A percentile compares a stretch with the other conserved stretches of the same genome.
Conservation (phyloP, 2,888 invertebrate species). For the Parnassius smintheus region DNA sequence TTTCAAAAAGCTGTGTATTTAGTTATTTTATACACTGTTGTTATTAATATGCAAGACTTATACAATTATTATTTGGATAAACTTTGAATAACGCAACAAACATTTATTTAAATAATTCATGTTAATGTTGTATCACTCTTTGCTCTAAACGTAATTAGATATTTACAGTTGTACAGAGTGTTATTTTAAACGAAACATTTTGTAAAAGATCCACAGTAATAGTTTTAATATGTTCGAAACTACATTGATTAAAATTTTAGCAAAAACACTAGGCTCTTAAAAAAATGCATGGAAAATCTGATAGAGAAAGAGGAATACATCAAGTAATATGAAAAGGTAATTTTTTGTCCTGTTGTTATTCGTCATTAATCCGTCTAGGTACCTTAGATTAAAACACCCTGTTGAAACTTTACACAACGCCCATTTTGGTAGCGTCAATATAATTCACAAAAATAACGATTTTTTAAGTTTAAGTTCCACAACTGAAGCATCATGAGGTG, state of each 20-base stretch:
- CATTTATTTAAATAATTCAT: conserved; percentile 7
- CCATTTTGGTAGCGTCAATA: conserved; percentile 39
- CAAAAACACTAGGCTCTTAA: not conserved
- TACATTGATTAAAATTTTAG: not conserved
- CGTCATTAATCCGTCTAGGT: conserved; percentile 66
- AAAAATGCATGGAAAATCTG: not conserved
- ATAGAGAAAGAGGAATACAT: conserved; percentile 16
- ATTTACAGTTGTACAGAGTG: not conserved
- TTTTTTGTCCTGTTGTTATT: conserved; percentile 36
- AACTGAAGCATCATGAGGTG: conserved; percentile 30
- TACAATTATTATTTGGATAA: conserved; percentile 10
- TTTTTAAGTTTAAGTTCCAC: conserved; percentile 23
- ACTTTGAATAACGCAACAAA: conserved; percentile 24
- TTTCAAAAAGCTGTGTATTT: conserved; percentile 20
- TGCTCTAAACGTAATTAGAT: not conserved
- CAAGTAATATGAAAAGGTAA: conserved; percentile 15
- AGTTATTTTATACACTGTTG: conserved; percentile 16
- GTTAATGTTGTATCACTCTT: conserved; percentile 8
- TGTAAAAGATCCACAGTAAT: conserved; percentile 1
- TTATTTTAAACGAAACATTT: not conserved
- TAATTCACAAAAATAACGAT: conserved; percentile 38
- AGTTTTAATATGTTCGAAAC: not conserved
- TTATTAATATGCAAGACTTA: conserved; percentile 2
- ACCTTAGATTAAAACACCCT: conserved; percentile 79
- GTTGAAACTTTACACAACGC: conserved; percentile 58